phyloP scores from a whole-genome alignment of 2,113 vertebrate species.

The Lagopus muta region DNA sequence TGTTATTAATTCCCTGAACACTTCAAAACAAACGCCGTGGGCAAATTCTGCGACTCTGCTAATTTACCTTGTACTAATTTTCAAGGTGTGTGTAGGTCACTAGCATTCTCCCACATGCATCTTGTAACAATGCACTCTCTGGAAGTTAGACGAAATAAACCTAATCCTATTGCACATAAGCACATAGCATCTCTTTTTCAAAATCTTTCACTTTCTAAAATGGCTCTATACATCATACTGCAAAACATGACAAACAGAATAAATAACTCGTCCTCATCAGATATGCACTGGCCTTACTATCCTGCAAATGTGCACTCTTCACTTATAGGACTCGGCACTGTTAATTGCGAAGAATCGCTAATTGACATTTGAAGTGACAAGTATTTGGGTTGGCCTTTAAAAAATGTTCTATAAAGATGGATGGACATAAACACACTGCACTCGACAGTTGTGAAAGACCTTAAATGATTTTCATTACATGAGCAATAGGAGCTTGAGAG shows the following conservation, averaged over 20 bases:
- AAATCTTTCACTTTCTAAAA: not conserved
- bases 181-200: not conserved
- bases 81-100: constrained; percentile 22
- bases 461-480: not conserved
- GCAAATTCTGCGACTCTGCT: constrained; percentile 40
- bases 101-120: not conserved
- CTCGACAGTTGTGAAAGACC: not conserved
- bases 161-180: not conserved
- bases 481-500: not conserved
- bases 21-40: constrained; percentile 7
- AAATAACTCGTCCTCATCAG: not conserved
- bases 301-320: not conserved
- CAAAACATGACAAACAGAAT: not conserved
- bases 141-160: not conserved
- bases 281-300: not conserved
- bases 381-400: not conserved
- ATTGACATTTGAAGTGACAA: not conserved
- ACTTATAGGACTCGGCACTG: not conserved
- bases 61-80: constrained; percentile 63
- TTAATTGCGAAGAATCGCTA: not conserved
- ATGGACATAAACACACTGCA: not conserved
- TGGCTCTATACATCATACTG: not conserved
- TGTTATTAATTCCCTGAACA: not conserved
- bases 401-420: not conserved
- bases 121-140: not conserved